Conservation (phyloP, 2,888 invertebrate genomes). For the Lepidocyrtinus sp. region DNA sequence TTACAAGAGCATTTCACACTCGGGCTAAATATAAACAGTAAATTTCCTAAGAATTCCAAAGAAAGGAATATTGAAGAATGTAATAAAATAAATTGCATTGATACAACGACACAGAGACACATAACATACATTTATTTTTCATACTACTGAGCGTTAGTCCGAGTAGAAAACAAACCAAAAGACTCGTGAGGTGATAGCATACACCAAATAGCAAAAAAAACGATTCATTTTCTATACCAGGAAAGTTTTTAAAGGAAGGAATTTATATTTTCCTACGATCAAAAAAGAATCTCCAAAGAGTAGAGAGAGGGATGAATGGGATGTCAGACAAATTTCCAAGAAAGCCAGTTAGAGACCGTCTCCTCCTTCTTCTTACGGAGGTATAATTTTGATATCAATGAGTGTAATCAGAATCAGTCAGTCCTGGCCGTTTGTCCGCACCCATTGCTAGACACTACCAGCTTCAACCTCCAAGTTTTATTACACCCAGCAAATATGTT, state of each 20-base stretch:
- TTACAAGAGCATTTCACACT: slow-evolving; percentile 1
- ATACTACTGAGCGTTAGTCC: no score
- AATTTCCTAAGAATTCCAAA: slow-evolving; percentile 23
- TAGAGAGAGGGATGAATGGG: slow-evolving; percentile 65
- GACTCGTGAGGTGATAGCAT: neutral
- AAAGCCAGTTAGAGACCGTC: slow-evolving; percentile 70
- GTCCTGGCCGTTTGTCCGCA: slow-evolving; percentile 55
- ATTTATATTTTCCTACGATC: slow-evolving; percentile 14
- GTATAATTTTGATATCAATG: slow-evolving; percentile 70
- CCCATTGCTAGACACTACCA: slow-evolving; percentile 32
- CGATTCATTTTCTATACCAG: no score
- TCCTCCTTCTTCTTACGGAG: slow-evolving; percentile 67
- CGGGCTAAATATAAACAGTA: neutral
- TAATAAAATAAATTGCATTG: neutral
- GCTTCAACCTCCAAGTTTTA: neutral
- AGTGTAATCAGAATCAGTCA: slow-evolving; percentile 66
- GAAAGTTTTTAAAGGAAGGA: slow-evolving; percentile 18
- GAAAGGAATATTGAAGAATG: neutral
- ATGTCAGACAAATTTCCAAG: slow-evolving; percentile 70
- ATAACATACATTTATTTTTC: neutral
- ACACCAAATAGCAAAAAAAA: slow-evolving; percentile 17
- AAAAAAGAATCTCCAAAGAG: slow-evolving; percentile 29
- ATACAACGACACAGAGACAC: neutral
- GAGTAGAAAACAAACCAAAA: no score
- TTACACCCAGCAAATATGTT: neutral